A percentile compares a stretch with the other conserved stretches of the same genome.
These are phyloP conservation scores for Euura lappo DNA, from an alignment of 1,140 invertebrate species.

Conservation along the genomic window DNA sequence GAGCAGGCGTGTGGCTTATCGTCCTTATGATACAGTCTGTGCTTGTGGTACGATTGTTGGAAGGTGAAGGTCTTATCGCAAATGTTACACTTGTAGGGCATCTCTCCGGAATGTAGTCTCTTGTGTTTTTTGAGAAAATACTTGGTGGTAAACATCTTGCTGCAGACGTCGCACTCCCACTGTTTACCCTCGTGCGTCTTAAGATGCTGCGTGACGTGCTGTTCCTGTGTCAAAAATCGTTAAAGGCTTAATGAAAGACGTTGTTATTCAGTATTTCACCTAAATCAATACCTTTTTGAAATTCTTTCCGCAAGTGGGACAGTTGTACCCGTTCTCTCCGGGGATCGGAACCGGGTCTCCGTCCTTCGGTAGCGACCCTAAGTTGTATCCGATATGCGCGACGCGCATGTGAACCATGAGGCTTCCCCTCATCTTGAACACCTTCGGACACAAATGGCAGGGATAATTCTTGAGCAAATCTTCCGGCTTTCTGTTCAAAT, in stretches of 20 bases:
- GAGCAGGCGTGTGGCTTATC: slow-evolving; percentile 82
- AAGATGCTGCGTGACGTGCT: slow-evolving; percentile 62
- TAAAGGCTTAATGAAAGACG: no score
- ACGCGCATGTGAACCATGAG: slow-evolving; percentile 82
- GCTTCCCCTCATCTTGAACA: slow-evolving; percentile 81
- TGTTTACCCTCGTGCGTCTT: slow-evolving; percentile 67
- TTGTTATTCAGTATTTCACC: no score
- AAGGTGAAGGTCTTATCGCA: slow-evolving; percentile 91
- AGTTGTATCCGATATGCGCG: slow-evolving; percentile 68
- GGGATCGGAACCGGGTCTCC: slow-evolving; percentile 28
- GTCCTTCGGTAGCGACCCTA: slow-evolving; percentile 41
- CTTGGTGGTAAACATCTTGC: slow-evolving; percentile 86
- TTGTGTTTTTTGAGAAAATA: slow-evolving; percentile 91
- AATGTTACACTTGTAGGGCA: slow-evolving; percentile 83
- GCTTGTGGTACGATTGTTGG: slow-evolving; percentile 91
- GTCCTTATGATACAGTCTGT: slow-evolving; percentile 84
- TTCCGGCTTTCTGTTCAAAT: slow-evolving; percentile 41
- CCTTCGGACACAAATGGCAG: slow-evolving; percentile 79
- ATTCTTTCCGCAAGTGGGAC: slow-evolving; percentile 59
- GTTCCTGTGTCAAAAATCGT: slow-evolving; percentile 48
- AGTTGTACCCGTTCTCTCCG: slow-evolving; percentile 50
- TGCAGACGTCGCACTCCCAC: slow-evolving; percentile 85
- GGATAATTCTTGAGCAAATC: slow-evolving; percentile 64
- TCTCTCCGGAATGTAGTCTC: slow-evolving; percentile 83
- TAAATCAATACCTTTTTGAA: slow-evolving; percentile 58